Base-by-base conservation (phyloP, 35 echinoderm and acorn worm genomes). In the Heliocidaris erythrogramma region DNA sequence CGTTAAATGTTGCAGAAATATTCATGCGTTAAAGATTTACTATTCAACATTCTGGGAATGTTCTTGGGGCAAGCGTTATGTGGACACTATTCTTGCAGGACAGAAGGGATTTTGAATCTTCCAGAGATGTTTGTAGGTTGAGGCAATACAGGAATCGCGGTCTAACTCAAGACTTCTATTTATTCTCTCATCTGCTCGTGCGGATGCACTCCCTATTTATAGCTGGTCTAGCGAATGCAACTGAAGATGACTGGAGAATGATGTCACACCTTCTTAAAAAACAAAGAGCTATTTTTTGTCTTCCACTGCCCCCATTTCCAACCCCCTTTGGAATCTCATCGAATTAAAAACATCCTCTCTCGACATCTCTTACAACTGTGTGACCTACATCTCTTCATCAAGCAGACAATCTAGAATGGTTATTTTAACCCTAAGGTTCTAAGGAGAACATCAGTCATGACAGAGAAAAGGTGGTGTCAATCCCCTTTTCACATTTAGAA, bases 221-320 rank as follows among this genome's bases (percentile, higher is more conserved):
- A 78, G 65, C 65, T 21, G 27, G 65, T 78, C 65, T 78, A 78
- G 18, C 5, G 21, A 78, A 78, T n/a, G 65, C 18, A 78, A 29
- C 65, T n/a, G 7, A n/a, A 78, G 21, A 78, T 2, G 65, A n/a
- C 65, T 78, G 21, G 0, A 27, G 21, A 78, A n/a, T 78, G 65
- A 78, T 17, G 65, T 78, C 65, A 78, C 65, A n/a, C 65, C 65
- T 78, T 78, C 65, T 78, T n/a, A n/a, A 78, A 78, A 78, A 78
- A 78, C 65, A 78, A 78, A 78, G 65, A 78, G n/a, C 65, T 78
- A 27, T 78, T 78, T 78, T 78, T 18, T 78, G 27, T 78, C 65
- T 78, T 78, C 18, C 65, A 78, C 27, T n/a, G 65, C 5, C 65
- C 65, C 27, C 21, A 18, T 78, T 78, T 78, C 65, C 27, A 0